phyloP scores from a whole-genome alignment of 1,140 invertebrate species.

The Meteorus sp. region DNA sequence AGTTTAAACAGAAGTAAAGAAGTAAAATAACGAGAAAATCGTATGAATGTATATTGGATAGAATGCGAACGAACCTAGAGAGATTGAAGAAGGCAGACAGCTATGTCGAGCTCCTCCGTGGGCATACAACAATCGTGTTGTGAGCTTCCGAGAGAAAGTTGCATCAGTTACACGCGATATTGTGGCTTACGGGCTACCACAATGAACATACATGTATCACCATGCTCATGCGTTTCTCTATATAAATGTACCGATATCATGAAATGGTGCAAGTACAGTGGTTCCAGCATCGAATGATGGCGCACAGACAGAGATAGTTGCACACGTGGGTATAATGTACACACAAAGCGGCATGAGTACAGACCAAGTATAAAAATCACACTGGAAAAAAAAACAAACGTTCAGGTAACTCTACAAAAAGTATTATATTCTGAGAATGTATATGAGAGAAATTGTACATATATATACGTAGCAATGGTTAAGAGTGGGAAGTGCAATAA shows the following conservation, averaged over 20 bases:
- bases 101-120: constrained; percentile 16
- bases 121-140: constrained; percentile 27
- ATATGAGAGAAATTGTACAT: too few species aligned
- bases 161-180: constrained; percentile 29
- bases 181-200: constrained; percentile 15
- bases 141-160: constrained; percentile 39
- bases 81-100: not conserved
- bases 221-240: too few species aligned
- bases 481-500: constrained; percentile 37
- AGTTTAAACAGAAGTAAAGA: too few species aligned
- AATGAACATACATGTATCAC: not conserved
- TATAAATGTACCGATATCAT: constrained; percentile 20
- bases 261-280: not conserved
- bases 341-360: too few species aligned
- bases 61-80: not conserved
- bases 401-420: too few species aligned
- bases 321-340: too few species aligned
- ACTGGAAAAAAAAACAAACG: too few species aligned
- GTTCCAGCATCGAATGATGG: too few species aligned
- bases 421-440: too few species aligned
- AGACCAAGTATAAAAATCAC: too few species aligned
- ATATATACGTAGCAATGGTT: not conserved
- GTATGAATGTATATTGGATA: not conserved
- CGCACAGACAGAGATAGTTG: too few species aligned
- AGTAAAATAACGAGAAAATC: too few species aligned